A percentile compares a stretch with the other conserved stretches of the same genome.
These are phyloP conservation scores for Gallinago paraguaiae DNA, from an alignment of 2,113 vertebrate species.

Conservation along the genomic window DNA sequence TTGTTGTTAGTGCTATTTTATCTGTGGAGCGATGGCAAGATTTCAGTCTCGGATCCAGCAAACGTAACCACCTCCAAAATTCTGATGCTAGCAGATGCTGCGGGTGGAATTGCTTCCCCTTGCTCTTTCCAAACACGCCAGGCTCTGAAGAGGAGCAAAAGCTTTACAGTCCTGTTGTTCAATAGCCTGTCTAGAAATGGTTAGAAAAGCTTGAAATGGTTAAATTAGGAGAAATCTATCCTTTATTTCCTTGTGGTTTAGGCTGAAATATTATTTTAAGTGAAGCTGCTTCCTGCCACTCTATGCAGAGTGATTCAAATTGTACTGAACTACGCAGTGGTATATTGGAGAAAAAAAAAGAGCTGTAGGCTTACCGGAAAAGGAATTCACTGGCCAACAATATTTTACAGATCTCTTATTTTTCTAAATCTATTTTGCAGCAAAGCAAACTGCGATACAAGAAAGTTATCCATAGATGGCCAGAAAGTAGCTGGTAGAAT, in stretches of 20 bases:
- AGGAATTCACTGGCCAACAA: neutral
- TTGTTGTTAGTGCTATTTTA: neutral
- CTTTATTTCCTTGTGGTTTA: neutral
- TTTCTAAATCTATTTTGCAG: slow-evolving; percentile 31
- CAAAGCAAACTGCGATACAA: neutral
- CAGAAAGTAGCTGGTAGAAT: neutral
- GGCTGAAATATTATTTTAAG: neutral
- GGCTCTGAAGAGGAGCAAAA: neutral
- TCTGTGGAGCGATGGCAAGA: slow-evolving; percentile 13
- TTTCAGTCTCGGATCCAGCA: neutral
- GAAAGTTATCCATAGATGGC: neutral
- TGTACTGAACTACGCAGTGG: neutral
- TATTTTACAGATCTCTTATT: neutral
- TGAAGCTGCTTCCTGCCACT: neutral
- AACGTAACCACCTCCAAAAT: neutral
- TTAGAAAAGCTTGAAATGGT: neutral
- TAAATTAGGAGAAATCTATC: neutral
- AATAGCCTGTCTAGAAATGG: neutral
- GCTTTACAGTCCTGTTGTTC: neutral
- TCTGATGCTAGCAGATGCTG: neutral
- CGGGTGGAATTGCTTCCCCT: neutral
- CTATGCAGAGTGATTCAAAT: neutral
- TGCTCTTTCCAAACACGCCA: neutral
- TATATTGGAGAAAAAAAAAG: neutral
- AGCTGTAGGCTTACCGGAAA: neutral